Evolutionary conservation across 1,140 invertebrate species (phyloP).

Genomic region (Cydia amplana): DNA sequence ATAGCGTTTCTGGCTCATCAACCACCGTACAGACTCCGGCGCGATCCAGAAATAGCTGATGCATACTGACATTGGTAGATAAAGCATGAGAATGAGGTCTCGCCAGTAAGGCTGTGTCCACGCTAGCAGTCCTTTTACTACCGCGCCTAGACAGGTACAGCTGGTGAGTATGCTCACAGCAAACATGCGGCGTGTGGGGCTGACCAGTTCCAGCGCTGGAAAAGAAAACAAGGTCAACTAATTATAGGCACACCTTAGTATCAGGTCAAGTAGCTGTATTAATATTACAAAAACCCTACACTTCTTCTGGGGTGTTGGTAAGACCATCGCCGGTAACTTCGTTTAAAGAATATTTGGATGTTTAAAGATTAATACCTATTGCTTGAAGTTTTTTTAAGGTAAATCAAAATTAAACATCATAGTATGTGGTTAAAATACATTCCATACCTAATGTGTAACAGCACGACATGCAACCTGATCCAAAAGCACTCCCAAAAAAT

Average conservation of each 20-base stretch:
- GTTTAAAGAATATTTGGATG: too few species aligned
- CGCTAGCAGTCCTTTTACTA: neutral
- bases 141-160: neutral
- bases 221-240: neutral
- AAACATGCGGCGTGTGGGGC: neutral
- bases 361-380: too few species aligned
- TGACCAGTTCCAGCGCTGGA: neutral
- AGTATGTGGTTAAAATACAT: neutral
- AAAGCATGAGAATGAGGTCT: constrained; percentile 3
- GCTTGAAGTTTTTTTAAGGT: too few species aligned
- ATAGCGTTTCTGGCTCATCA: neutral
- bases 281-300: too few species aligned
- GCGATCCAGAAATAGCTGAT: neutral
- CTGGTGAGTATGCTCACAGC: neutral
- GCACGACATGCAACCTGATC: constrained; percentile 67
- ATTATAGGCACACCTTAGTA: too few species aligned
- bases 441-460: constrained; percentile 77
- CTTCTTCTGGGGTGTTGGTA: too few species aligned
- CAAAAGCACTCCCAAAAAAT: constrained; percentile 15
- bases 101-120: constrained; percentile 19
- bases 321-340: too few species aligned
- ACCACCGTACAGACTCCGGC: constrained; percentile 5
- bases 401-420: too few species aligned
- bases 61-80: constrained; percentile 6
- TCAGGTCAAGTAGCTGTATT: too few species aligned